Conservation (phyloP, 2,888 invertebrate genomes). For the Phaedon cochleariae region DNA sequence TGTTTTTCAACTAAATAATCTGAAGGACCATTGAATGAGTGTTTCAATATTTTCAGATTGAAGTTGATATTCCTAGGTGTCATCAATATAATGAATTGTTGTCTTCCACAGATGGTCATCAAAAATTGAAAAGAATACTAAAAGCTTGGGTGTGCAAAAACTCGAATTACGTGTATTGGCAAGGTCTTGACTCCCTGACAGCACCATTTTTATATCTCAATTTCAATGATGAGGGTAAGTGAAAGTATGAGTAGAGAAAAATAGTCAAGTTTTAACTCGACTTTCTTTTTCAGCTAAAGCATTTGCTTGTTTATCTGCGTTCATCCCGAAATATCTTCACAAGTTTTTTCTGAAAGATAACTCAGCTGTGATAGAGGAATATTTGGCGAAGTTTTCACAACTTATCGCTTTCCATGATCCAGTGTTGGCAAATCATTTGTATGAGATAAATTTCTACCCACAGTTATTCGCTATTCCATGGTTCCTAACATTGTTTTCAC, state of each 20-base stretch:
- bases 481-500: slow-evolving; percentile 99
- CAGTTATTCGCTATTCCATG: slow-evolving; percentile 99
- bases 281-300: slow-evolving; percentile 87
- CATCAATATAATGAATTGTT: slow-evolving; percentile 98
- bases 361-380: slow-evolving; percentile 95
- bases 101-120: slow-evolving; percentile 92
- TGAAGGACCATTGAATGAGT: slow-evolving; percentile 11
- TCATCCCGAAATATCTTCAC: slow-evolving; percentile 95
- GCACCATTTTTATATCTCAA: slow-evolving; percentile 97
- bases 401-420: slow-evolving; percentile 97
- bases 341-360: slow-evolving; percentile 98
- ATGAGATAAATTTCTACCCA: slow-evolving; percentile 93
- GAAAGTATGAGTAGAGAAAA: background rate
- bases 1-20: no score
- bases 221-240: slow-evolving; percentile 92
- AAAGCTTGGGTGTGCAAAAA: slow-evolving; percentile 97
- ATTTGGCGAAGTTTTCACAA: slow-evolving; percentile 95
- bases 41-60: slow-evolving; percentile 73
- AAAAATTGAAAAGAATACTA: slow-evolving; percentile 87
- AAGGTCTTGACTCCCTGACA: slow-evolving; percentile 96
- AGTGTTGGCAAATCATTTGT: slow-evolving; percentile 86
- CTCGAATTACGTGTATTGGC: slow-evolving; percentile 98
- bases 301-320: slow-evolving; percentile 92
- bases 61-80: slow-evolving; percentile 98
- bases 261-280: no score